Base-by-base conservation (phyloP, 2,113 vertebrate genomes). In the Rhombomys opimus region DNA sequence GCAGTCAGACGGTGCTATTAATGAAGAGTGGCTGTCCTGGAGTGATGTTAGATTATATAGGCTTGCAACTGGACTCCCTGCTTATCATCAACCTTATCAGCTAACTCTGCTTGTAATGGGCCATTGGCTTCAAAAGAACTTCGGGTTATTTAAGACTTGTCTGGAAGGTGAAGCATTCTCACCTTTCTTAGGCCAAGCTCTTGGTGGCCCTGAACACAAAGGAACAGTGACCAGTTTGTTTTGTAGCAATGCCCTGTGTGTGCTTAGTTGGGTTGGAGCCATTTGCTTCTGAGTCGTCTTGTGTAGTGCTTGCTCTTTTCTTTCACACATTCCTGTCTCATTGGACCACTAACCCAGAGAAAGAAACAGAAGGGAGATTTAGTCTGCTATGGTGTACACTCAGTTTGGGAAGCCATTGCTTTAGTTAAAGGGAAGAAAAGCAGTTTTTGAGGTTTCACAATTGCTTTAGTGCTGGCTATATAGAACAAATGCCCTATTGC, bases 31-130 rank as follows among this genome's bases (percentile, higher is more conserved):
- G 94, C 57, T 63, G 94, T 67, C 92, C 18, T 41, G 80, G 7
- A 67, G 63, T 54, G 27, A 59, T 73, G 46, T 95, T 96, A 94
- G 88, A 88, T 97, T 88, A 77, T 75, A 67, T 78, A 86, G 70
- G 70, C 91, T 94, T 95, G 90, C 75, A 96, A 81, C 81, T 95
- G 93, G 94, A 95, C 97, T 95, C 80, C 91, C 63, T 88, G 54
- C 86, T 38, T 87, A 93, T 95, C 95, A 97, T 73, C 93, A 52
- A 2, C 89, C 86, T 97, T 96, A 95, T 97, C 96, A 70, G 89
- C 87, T 92, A 94, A 73, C 63, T 67, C 72, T 73, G 23, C 81
- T 92, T 93, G 95, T 97, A 96, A 96, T 96, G 92, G 91, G 76
- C 84, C n/a, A 12, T 70, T 96, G 89, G 89, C 95, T 91, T 88